Conservation (phyloP, 2,797 vertebrate genomes). For the Oreortyx pictus region DNA sequence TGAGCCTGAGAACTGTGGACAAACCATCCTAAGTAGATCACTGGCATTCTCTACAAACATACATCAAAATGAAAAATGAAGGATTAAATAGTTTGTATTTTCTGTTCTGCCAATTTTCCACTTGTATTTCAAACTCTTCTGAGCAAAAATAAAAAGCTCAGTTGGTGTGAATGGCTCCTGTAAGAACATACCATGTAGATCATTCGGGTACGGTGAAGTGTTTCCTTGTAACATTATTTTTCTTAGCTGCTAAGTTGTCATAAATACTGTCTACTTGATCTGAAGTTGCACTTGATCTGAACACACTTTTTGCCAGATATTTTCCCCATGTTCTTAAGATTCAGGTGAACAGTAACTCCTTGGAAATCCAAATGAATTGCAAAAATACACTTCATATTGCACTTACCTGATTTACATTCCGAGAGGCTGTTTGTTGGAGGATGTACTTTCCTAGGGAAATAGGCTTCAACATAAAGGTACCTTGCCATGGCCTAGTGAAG, state of each 20-base stretch:
- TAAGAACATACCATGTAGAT: background rate
- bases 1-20: constrained; percentile 72
- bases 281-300: background rate
- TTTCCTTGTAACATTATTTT: background rate
- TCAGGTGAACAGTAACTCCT: background rate
- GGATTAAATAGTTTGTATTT: constrained; percentile 4
- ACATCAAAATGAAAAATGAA: constrained; percentile 25
- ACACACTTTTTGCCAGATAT: background rate
- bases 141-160: background rate
- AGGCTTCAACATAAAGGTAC: background rate
- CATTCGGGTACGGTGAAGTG: accelerated
- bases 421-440: background rate
- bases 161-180: background rate
- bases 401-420: background rate
- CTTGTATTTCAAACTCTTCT: background rate
- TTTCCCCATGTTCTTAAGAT: background rate
- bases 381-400: background rate
- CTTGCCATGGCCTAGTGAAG: background rate
- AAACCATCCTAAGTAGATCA: constrained; percentile 62
- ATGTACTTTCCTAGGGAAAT: background rate
- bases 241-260: background rate
- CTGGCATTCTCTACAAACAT: constrained; percentile 70
- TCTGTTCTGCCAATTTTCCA: background rate
- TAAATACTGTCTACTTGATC: background rate
- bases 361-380: background rate